These are phyloP conservation scores for Thereva unica DNA, from an alignment of 2,888 invertebrate genomes.

Conservation along the genomic window DNA sequence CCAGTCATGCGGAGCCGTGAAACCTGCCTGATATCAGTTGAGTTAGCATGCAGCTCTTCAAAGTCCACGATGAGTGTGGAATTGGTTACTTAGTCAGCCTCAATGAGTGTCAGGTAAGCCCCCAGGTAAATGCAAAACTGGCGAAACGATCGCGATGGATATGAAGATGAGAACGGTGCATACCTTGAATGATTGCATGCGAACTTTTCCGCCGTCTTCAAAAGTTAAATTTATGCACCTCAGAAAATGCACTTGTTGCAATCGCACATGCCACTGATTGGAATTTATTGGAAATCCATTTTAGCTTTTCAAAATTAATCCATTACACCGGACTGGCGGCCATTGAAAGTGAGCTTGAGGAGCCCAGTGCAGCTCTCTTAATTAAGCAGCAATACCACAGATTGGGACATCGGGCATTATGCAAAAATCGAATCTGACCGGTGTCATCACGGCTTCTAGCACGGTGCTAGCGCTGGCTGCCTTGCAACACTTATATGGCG, in stretches of 20 bases:
- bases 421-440: background rate
- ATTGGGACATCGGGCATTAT: background rate
- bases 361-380: background rate
- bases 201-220: constrained; percentile 2
- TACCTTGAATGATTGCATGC: constrained; percentile 20
- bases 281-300: constrained; percentile 5
- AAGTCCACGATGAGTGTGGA: constrained; percentile 1
- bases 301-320: background rate
- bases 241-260: background rate
- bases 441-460: background rate
- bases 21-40: background rate
- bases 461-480: background rate
- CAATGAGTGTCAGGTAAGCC: constrained; percentile 1
- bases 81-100: background rate
- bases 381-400: background rate
- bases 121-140: constrained; percentile 3
- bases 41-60: constrained; percentile 9
- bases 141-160: background rate
- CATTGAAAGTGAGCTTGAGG: background rate
- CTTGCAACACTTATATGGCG: constrained; percentile 1
- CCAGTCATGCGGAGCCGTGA: constrained; percentile 36
- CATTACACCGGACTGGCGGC: background rate
- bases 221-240: constrained; percentile 11
- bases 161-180: constrained; percentile 3
- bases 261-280: background rate